A percentile compares a stretch with the other conserved stretches of the same genome.
These are phyloP conservation scores for Otocyon megalotis DNA, from an alignment of 2,113 vertebrate species.

Conservation along the genomic window DNA sequence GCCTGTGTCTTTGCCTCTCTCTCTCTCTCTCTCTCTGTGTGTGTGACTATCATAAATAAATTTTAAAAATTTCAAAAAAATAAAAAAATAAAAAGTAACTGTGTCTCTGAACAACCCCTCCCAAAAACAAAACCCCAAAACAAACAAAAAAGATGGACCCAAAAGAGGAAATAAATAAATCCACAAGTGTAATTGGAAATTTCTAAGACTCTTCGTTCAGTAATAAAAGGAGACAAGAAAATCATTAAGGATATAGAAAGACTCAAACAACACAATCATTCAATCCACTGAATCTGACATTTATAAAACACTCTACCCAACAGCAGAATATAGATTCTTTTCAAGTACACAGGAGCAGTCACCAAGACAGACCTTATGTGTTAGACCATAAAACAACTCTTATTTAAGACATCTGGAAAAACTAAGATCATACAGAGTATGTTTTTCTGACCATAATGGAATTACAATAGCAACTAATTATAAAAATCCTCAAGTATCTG, in stretches of 20 bases:
- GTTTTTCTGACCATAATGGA: background rate
- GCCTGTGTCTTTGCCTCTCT: too few species aligned
- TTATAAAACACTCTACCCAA: background rate
- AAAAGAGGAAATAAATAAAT: background rate
- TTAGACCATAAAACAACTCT: background rate
- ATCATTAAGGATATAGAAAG: background rate
- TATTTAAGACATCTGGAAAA: background rate
- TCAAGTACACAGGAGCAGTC: background rate
- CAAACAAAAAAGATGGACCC: background rate
- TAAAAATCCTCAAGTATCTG: background rate
- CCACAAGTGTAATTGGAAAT: background rate
- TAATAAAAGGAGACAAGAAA: background rate
- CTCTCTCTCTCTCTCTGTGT: too few species aligned
- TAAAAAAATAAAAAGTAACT: too few species aligned
- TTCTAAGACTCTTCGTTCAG: background rate
- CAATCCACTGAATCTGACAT: background rate
- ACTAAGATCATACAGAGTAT: background rate
- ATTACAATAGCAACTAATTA: background rate
- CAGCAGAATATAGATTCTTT: background rate
- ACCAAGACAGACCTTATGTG: background rate
- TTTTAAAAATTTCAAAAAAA: too few species aligned
- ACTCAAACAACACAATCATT: background rate
- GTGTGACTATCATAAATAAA: too few species aligned
- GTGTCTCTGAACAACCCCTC: background rate
- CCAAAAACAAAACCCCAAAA: background rate